These are phyloP conservation scores for Callinectes sapidus DNA, from an alignment of 2,888 invertebrate species.

Conservation along the genomic window DNA sequence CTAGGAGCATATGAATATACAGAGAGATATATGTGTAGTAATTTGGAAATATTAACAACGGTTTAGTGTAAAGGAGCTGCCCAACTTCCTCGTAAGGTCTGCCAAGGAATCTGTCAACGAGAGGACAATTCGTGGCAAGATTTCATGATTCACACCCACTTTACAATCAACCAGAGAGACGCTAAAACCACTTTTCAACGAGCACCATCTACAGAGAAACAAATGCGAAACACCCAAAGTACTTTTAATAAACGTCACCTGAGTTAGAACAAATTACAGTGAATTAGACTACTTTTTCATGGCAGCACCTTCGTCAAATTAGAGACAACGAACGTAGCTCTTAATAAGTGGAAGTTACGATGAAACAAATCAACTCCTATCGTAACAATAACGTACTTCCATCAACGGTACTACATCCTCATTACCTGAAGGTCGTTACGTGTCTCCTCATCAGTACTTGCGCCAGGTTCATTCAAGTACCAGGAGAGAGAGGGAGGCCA, in stretches of 20 bases:
- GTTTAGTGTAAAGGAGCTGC: no score
- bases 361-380: not conserved
- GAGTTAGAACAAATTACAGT: not conserved
- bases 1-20: no score
- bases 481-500: not conserved
- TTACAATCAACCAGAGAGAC: no score
- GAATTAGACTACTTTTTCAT: no score
- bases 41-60: no score
- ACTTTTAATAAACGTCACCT: not conserved
- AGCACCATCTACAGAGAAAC: no score
- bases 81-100: not conserved
- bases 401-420: not conserved
- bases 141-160: not conserved
- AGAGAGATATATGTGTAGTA: no score
- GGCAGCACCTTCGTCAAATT: no score
- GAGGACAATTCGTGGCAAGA: not conserved
- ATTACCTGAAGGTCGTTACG: not conserved
- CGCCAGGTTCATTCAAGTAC: not conserved
- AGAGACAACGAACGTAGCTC: no score
- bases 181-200: no score
- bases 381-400: not conserved
- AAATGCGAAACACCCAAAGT: no score
- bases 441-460: not conserved
- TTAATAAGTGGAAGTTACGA: not conserved
- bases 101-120: not conserved